Evolutionary conservation across 2,113 vertebrate species (phyloP).

Genomic region (Otolemur garnettii): DNA sequence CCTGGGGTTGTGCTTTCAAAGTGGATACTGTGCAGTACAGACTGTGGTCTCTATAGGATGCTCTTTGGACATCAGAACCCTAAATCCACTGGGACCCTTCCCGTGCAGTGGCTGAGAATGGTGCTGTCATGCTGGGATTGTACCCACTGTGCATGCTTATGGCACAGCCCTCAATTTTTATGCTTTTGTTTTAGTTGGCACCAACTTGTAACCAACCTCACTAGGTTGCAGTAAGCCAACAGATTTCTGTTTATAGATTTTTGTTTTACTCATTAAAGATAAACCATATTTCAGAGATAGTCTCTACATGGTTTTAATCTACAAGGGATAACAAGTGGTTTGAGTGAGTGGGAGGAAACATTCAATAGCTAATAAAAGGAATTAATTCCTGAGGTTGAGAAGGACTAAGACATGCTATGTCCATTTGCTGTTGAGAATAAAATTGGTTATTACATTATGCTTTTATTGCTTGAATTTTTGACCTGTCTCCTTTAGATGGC

Average conservation of each 20-base stretch:
- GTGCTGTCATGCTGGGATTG: accelerated
- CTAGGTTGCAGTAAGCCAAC: background rate
- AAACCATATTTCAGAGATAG: constrained; percentile 14
- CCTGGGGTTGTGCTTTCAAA: background rate
- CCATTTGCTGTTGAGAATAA: constrained; percentile 29
- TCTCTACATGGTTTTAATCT: constrained; percentile 36
- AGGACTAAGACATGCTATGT: constrained; percentile 1
- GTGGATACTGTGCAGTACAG: background rate
- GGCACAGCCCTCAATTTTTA: background rate
- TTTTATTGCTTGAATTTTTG: constrained; percentile 44
- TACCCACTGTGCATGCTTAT: background rate
- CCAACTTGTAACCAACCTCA: background rate
- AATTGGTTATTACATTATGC: constrained; percentile 13
- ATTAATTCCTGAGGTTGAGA: constrained; percentile 49
- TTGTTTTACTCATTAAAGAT: background rate
- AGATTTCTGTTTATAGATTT: background rate
- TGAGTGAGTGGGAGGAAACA: constrained; percentile 35
- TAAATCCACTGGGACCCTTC: background rate
- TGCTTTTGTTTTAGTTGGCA: background rate
- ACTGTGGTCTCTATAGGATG: background rate
- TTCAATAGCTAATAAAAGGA: constrained; percentile 50
- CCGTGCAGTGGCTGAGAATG: background rate
- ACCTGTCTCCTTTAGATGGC: background rate
- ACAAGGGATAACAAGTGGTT: background rate
- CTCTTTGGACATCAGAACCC: background rate